Evolutionary conservation across 2,888 invertebrate species (phyloP), one percentile per base, ranked within the genome.

Genomic region (Orgyia antiqua): DNA sequence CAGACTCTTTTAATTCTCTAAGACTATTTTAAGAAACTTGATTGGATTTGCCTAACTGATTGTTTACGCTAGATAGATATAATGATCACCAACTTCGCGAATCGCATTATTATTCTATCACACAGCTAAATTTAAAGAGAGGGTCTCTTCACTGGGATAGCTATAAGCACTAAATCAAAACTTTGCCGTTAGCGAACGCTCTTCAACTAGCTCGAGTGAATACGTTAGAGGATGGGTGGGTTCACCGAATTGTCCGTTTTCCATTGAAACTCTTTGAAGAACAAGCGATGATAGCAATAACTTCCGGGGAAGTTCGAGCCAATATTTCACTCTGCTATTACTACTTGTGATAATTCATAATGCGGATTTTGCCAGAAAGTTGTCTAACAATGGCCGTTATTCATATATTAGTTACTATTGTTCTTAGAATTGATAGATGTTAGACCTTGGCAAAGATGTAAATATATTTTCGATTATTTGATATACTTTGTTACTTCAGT

Each of bases 91-190:
- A n/a, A n/a, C n/a, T n/a, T n/a, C n/a, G n/a, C n/a, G n/a, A n/a
- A n/a, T n/a, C n/a, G n/a, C n/a, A n/a, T n/a, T n/a, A n/a, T 83
- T 82, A 84, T 83, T 84, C 86, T 76, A 82, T 83, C 78, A 82
- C 72, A 68, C 66, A 62, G 61, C 72, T 75, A 66, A 73, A 82
- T 83, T 68, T 82, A 82, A 78, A 75, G 80, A 80, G 79, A 79
- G 77, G 74, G 61, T 62, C 33, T 33, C 36, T 62, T 69, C 65
- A 65, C 68, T 68, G 71, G 64, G 75, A 74, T 75, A 73, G 77
- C 74, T 77, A 82, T 82, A 79, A 78, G 80, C 75, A 75, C 75
- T 84, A 84, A 84, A 83, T 84, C 84, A 84, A 82, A 84, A 84
- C 86, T 84, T 83, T 70, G 57, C 66, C 77, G 68, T 68, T 68